These are phyloP conservation scores for Pantelozetes paolii DNA, from an alignment of 2,888 invertebrate genomes.

Conservation along the genomic window DNA sequence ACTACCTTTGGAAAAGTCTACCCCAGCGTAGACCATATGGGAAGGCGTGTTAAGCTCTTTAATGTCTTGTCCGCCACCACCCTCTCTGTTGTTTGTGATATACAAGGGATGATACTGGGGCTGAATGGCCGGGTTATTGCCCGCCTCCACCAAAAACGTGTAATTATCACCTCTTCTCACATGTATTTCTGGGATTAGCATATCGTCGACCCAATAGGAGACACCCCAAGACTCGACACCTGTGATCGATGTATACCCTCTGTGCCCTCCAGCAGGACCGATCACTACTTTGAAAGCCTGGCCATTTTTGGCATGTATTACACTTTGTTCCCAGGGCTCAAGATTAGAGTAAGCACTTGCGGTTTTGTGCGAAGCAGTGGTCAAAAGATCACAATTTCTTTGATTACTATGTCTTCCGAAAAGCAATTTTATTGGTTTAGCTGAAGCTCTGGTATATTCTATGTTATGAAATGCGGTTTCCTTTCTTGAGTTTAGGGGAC, in stretches of 20 bases:
- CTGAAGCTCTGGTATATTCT: constrained; percentile 40
- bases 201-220: constrained; percentile 88
- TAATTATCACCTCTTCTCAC: constrained; percentile 81
- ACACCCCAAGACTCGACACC: constrained; percentile 67
- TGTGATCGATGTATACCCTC: constrained; percentile 76
- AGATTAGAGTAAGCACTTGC: background rate
- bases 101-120: constrained; percentile 87
- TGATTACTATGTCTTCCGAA: constrained; percentile 46
- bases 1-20: constrained; percentile 54
- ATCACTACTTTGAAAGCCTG: constrained; percentile 73
- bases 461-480: constrained; percentile 77
- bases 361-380: constrained; percentile 4
- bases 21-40: constrained; percentile 74
- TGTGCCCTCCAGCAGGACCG: constrained; percentile 85
- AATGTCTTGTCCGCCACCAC: constrained; percentile 75
- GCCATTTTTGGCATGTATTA: constrained; percentile 59
- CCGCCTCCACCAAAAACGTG: constrained; percentile 80
- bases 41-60: constrained; percentile 59
- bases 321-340: constrained; percentile 40
- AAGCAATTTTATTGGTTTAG: constrained; percentile 44
- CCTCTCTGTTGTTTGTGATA: constrained; percentile 78
- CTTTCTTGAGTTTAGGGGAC: constrained; percentile 69
- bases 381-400: constrained; percentile 41
- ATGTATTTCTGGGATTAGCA: constrained; percentile 80
- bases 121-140: constrained; percentile 69